Base-by-base conservation (phyloP, 2,888 invertebrate genomes). In the Agrilus mali region DNA sequence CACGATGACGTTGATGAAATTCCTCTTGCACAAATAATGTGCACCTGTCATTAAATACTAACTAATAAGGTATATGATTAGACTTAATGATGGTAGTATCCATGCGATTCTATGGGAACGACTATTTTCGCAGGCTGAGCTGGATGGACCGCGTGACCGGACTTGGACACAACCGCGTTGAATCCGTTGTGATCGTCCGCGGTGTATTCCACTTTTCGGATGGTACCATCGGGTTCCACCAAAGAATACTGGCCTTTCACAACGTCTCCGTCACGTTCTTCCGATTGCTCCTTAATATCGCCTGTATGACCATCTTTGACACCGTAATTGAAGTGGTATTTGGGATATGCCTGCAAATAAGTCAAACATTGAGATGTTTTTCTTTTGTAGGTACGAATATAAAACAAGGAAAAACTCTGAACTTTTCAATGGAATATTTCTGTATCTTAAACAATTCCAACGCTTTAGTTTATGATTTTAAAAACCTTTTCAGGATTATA, bases 161-260 rank as follows among this genome's bases (percentile, higher is more conserved):
- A 63, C 55, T 71, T 70, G 62, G 72, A 74, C 1, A 76, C 75
- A 12, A 76, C 69, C 1, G 76, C 76, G 58, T 76, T 76, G 63
- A 76, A 76, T 44, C 76, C 75, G 57, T 58, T 63, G 40, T 61
- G 59, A 1, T 58, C 75, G 53, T 78, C 78, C 33, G 77, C 79
- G 57, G 72, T 73, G 65, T 80, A 80, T 54, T 78, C 75, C 20
- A 79, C 79, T 56, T 76, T 78, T 57, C 79, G 70, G 57, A 70
- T 66, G 41, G 77, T 71, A 55, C 80, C 79, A 54, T 77, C 78
- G 10, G 79, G 77, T 55, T 80, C 79, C 27, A 78, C 67, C 7
- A 79, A 68, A 48, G 76, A 76, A 57, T 80, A 80, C 58, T 78
- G 76, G 61, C 84, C 84, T 70, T 77, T 78, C 16, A 84, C 83